Evolutionary conservation across 2,113 vertebrate species (phyloP).

Genomic region (Tamias sibiricus): DNA sequence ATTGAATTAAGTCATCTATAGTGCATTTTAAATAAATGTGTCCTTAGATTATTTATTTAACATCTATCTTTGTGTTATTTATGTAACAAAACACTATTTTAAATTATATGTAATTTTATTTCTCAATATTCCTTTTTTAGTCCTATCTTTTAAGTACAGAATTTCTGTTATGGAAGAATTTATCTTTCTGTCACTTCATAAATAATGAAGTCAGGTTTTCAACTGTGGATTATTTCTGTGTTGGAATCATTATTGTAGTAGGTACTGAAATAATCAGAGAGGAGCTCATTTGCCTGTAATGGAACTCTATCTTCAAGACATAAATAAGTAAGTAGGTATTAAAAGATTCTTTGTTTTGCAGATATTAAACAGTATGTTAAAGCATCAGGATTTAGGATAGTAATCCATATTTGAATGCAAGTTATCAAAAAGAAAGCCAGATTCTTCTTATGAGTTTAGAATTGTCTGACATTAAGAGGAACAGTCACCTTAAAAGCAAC

Average conservation of each 20-base stretch:
- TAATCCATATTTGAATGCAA: conserved; percentile 23
- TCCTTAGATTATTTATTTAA: background rate
- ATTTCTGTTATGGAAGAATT: background rate
- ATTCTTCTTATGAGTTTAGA: background rate
- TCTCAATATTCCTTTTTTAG: background rate
- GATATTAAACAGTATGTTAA: conserved; percentile 62
- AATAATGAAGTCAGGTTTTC: conserved; percentile 57
- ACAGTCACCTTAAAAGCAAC: background rate
- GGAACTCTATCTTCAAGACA: conserved; percentile 17
- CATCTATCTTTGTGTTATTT: background rate
- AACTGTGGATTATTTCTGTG: conserved; percentile 27
- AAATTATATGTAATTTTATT: background rate
- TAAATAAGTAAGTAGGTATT: conserved; percentile 65
- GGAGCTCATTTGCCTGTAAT: conserved; percentile 35
- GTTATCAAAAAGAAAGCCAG: conserved; percentile 30
- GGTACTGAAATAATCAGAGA: conserved; percentile 46
- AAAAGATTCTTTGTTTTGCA: conserved; percentile 68
- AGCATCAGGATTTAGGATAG: background rate
- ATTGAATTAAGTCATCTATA: background rate
- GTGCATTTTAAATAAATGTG: background rate
- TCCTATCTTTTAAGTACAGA: background rate
- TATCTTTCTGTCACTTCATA: conserved; percentile 11
- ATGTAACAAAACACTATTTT: background rate
- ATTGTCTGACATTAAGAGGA: background rate
- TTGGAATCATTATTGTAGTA: background rate